Evolutionary conservation across 2,113 vertebrate species (phyloP), one percentile per base, ranked within the genome.

Genomic region (Syrmaticus mikado): DNA sequence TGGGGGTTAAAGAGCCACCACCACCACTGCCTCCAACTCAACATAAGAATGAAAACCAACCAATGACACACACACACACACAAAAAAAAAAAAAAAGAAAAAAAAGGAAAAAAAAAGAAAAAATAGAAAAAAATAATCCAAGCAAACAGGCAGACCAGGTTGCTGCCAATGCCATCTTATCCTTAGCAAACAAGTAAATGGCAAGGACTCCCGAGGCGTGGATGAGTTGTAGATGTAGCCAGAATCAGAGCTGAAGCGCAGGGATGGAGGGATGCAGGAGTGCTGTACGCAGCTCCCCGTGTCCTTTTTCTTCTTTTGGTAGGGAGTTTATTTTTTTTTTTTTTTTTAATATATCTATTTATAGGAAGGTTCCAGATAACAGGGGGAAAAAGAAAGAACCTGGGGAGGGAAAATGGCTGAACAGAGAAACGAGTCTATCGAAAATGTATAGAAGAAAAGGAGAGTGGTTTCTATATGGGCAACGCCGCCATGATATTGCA

Each of bases 101-200:
- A 2, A 32, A 40, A 38, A 38, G 8, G 8, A 38, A 38, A 38
- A 38, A 38, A 38, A 38, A 38, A 10, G 11, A 38, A 40, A 25
- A 85, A 57, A 52, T 65, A 48, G 34, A 40, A 25, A 85, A 52
- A 67, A 45, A 46, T 38, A 58, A 82, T 68, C 66, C 77, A 91
- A 95, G 75, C 72, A 24, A 85, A 15, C 1, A 20, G 94, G 95
- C 94, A 38, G 53, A 71, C 36, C 91, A 28, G 90, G 93, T 17
- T 88, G 95, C 91, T 86, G 92, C 91, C 90, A 6, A 48, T 36
- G 92, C 96, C 95, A 83, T 92, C 87, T 94, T 93, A 89, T 94
- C 95, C 92, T 97, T 77, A 81, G 92, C 92, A 92, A 87, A 84
- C 52, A 85, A 96, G 97, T 89, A 13, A 85, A 70, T 2, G 32